Percentiles rank a stretch among this genome's conserved stretches.
Conservation (phyloP, 2,113 vertebrate species). For the Hydrochoerus hydrochaeris region DNA sequence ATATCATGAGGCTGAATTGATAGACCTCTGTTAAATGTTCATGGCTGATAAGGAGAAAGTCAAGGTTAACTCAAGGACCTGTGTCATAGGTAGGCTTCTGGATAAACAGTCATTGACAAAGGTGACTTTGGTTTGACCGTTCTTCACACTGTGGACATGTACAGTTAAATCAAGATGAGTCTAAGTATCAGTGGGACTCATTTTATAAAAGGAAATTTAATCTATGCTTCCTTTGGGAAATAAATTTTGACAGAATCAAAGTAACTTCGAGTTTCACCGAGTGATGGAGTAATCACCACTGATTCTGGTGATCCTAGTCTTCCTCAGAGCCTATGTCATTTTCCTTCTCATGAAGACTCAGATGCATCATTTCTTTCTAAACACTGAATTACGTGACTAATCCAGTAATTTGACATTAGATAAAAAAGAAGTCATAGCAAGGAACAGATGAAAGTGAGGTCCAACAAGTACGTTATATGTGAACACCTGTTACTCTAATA, state of each 20-base stretch:
- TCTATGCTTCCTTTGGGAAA: background rate
- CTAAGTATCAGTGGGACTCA: background rate
- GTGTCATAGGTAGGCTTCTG: background rate
- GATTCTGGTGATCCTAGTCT: background rate
- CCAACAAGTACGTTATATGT: background rate
- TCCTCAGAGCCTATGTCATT: background rate
- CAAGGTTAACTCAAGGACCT: background rate
- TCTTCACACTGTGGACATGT: background rate
- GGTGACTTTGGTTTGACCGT: background rate
- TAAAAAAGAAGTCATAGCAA: background rate
- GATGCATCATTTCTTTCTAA: slow-evolving; percentile 37
- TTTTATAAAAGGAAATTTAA: background rate
- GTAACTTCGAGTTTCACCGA: background rate
- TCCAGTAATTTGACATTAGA: background rate
- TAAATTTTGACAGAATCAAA: background rate
- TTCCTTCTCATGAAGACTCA: background rate
- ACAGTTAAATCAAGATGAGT: background rate
- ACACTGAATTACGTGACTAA: slow-evolving; percentile 39
- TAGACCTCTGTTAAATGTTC: background rate
- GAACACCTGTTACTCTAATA: slow-evolving; percentile 49
- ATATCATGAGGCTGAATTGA: background rate
- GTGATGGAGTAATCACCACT: background rate
- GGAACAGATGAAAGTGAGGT: background rate
- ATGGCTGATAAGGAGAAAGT: background rate
- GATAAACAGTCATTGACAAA: background rate